Percentiles rank a stretch among this genome's conserved stretches.
These are phyloP conservation scores for Tragelaphus imberbis DNA, from an alignment of 2,113 vertebrate genomes.

Conservation along the genomic window DNA sequence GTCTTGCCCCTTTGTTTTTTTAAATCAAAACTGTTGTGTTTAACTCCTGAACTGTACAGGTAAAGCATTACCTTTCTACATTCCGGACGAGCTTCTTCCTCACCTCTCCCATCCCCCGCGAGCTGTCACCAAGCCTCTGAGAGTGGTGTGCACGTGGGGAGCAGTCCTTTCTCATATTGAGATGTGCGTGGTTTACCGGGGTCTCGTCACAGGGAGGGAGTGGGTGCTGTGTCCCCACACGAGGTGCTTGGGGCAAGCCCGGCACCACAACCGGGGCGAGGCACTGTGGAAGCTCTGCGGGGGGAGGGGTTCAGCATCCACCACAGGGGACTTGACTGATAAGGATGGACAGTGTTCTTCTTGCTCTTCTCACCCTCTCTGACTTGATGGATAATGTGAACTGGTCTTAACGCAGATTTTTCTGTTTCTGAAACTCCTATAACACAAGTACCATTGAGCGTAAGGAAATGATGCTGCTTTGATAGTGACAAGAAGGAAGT, in stretches of 20 bases:
- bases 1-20: conserved; percentile 76
- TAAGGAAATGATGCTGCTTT: conserved; percentile 72
- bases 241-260: conserved; percentile 62
- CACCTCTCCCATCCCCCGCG: not conserved
- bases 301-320: conserved; percentile 33
- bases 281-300: rapidly evolving
- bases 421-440: conserved; percentile 78
- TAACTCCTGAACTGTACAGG: conserved; percentile 74
- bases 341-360: conserved; percentile 51
- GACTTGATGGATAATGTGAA: conserved; percentile 75
- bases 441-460: conserved; percentile 76
- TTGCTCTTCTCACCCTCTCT: conserved; percentile 72
- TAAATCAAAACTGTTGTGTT: conserved; percentile 76
- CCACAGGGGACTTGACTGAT: conserved; percentile 49
- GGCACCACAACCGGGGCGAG: not conserved
- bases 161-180: conserved; percentile 87
- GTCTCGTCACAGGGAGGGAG: conserved; percentile 77
- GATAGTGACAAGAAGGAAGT: conserved; percentile 74
- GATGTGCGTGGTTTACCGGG: conserved; percentile 78
- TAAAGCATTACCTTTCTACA: conserved; percentile 80
- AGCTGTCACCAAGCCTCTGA: conserved; percentile 74
- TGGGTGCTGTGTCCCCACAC: conserved; percentile 76
- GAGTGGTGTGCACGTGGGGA: conserved; percentile 75
- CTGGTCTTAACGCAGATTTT: conserved; percentile 83
- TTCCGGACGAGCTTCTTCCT: conserved; percentile 80